Percentiles rank a stretch among this genome's conserved stretches.
Conservation (phyloP, 1,140 invertebrate genomes). For the Drosophila paulistorum region DNA sequence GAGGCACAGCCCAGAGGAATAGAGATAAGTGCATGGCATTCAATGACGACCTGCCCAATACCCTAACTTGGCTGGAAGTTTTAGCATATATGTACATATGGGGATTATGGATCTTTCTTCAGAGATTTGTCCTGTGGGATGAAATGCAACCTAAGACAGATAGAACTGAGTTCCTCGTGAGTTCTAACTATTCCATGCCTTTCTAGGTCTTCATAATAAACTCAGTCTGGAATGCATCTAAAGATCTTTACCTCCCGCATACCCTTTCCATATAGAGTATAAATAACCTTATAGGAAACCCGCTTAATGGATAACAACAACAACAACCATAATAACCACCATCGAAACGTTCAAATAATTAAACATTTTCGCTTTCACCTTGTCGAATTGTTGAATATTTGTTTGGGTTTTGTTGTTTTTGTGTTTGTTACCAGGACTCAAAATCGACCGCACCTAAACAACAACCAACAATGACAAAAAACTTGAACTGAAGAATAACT, state of each 20-base stretch:
- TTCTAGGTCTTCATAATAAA: no score
- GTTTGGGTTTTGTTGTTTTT: background rate
- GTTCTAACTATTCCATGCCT: no score
- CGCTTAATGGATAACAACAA: conserved; percentile 8
- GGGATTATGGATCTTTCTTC: no score
- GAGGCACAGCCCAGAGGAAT: conserved; percentile 12
- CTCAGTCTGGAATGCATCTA: background rate
- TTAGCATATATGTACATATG: no score
- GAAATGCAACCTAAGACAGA: no score
- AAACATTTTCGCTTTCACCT: conserved; percentile 49
- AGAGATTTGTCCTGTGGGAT: no score
- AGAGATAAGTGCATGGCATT: conserved; percentile 22
- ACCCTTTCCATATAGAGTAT: background rate
- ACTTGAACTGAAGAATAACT: background rate
- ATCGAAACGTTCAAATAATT: conserved; percentile 40
- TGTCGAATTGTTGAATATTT: conserved; percentile 42
- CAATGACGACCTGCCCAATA: background rate
- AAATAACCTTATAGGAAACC: conserved; percentile 2
- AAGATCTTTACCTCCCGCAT: background rate
- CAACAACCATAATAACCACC: conserved; percentile 28
- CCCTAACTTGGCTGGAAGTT: no score
- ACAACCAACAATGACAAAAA: background rate
- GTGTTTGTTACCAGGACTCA: background rate
- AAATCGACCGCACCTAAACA: background rate
- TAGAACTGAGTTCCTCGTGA: no score